Evolutionary conservation across 1,140 invertebrate genomes (phyloP), one percentile per base, ranked within the genome.

Genomic region (Listronotus oregonensis): DNA sequence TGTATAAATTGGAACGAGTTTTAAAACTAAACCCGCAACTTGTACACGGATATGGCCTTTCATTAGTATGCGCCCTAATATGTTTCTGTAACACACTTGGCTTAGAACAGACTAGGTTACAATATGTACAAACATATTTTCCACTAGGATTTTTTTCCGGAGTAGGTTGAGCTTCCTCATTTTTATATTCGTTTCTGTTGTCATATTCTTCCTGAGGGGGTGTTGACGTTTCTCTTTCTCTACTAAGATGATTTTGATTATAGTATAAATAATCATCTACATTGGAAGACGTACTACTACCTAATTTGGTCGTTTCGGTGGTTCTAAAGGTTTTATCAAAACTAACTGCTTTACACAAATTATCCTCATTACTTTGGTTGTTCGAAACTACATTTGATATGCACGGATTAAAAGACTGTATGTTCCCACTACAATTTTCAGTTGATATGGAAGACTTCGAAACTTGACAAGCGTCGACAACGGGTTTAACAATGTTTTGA

Each of bases 31-130:
- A 93, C 54, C 92, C 93, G 79, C 94, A 97, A 18, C 89, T 87
- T 49, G 85, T 80, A 81, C 94, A 97, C 11, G 94, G 94, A 82
- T 89, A 97, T 17, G 94, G 94, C 51, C 94, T 85, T 79, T 96
- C 94, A 75, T 95, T 95, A n/a, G 93, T 91, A 81, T 96, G 92
- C 64, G 93, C 87, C 71, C 94, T 86, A 73, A 96, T 92, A 82
- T 97, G 94, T 82, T 97, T 97, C 77, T 95, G 89, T 49, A 96
- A 82, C 43, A 96, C 93, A 73, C 93, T 95, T n/a, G 94, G 94
- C 79, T 97, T 97, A 68, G 93, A 89, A 83, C 93, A 96, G 42
- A 86, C 87, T 73, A 93, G 80, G 75, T 90, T 91, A 81, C 94
- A 97, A 78, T 93, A 95, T 2, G 88, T 87, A 76, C 94, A 97